These are phyloP conservation scores for Drosophila trichaetosa DNA, from an alignment of 2,888 invertebrate genomes.

Conservation along the genomic window DNA sequence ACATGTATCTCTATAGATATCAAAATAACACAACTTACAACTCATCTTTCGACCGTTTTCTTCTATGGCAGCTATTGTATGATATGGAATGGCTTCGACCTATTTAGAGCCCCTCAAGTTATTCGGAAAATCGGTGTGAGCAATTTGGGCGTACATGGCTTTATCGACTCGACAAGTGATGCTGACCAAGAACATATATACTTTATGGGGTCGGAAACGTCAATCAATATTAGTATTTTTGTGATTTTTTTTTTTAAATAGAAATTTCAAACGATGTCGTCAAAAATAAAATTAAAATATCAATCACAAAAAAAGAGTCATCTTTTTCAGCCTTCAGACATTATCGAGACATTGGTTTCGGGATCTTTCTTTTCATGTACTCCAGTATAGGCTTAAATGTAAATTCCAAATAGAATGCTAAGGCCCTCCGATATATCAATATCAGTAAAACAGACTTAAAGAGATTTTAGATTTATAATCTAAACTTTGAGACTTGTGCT, in stretches of 20 bases:
- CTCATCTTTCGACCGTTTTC: background rate
- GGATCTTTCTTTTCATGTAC: too few relatives aligned
- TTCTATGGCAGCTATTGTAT: background rate
- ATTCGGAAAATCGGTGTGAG: background rate
- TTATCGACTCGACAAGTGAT: background rate
- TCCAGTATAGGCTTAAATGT: too few relatives aligned
- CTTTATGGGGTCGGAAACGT: background rate
- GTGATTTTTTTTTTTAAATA: background rate
- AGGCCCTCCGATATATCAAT: background rate
- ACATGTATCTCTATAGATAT: background rate
- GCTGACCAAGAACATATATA: background rate
- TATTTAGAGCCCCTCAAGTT: background rate
- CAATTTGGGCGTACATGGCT: background rate
- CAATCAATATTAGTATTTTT: background rate
- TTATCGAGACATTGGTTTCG: background rate
- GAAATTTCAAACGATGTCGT: too few relatives aligned
- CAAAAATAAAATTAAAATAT: too few relatives aligned
- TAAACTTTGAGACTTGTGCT: background rate
- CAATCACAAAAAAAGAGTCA: too few relatives aligned
- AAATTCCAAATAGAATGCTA: background rate
- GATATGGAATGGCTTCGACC: background rate
- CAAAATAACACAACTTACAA: background rate
- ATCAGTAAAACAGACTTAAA: background rate
- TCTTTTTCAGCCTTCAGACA: background rate
- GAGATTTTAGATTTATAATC: background rate